These are phyloP conservation scores for Charina bottae DNA, from an alignment of 2,113 vertebrate genomes.

Conservation along the genomic window DNA sequence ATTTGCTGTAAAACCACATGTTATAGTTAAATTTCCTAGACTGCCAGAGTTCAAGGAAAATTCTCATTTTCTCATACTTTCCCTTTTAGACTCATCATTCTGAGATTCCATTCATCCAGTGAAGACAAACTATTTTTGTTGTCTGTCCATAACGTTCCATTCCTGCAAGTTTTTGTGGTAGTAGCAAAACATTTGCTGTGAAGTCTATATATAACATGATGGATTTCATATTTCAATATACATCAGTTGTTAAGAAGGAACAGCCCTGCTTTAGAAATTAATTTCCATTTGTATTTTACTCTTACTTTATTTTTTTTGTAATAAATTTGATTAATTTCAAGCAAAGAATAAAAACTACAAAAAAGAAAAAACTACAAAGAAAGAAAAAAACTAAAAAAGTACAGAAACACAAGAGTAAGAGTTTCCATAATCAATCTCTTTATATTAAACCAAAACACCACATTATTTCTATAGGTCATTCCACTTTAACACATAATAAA, in stretches of 20 bases:
- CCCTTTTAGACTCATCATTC: neutral
- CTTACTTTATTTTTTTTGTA: no score
- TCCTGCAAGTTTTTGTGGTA: neutral
- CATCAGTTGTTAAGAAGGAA: neutral
- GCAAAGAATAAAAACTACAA: no score
- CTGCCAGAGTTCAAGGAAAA: neutral
- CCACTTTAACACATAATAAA: no score
- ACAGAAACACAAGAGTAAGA: no score
- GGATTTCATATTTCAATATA: neutral
- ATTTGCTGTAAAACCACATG: conserved; percentile 9
- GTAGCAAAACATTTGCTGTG: neutral
- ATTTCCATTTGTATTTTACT: neutral
- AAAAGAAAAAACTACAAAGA: no score
- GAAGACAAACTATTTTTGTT: neutral
- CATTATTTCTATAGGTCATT: no score
- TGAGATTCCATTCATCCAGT: neutral
- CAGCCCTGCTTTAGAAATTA: neutral
- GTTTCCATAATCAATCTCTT: no score
- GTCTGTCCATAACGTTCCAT: neutral
- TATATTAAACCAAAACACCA: no score
- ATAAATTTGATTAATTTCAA: no score
- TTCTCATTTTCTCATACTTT: neutral
- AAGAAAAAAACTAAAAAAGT: no score
- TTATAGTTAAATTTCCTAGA: neutral
- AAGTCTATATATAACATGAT: neutral